Evolutionary conservation across 2,888 invertebrate genomes (phyloP), one percentile per base, ranked within the genome.

Genomic region (Campoplex nolae): DNA sequence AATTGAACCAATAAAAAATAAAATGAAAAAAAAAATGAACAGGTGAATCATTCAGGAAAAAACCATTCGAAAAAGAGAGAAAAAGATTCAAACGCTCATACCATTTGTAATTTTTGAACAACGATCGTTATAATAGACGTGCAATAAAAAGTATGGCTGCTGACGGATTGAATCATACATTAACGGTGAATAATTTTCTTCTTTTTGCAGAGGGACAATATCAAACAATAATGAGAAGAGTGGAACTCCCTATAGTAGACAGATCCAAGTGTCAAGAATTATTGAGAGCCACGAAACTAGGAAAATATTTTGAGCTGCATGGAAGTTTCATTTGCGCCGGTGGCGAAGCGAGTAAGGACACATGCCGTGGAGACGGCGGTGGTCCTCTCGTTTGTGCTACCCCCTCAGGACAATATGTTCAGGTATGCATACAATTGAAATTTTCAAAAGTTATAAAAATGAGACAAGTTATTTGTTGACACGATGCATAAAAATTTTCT

Each of bases 291-390:
- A 97, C 98, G 0, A 95, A 97, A 0, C 95, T 98, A 1, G 97
- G 97, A 0, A 95, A 95, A 0, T 94, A 95, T 91, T 98, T 97
- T 93, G 93, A 95, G 75, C 95, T 98, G 23, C 96, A 97, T 90
- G 93, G 95, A 0, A 96, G 96, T 18, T 97, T 97, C 92, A 96
- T 97, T 88, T 98, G 98, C 91, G 98, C 98, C 0, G 97, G 97
- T 0, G 97, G 97, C 0, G 97, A 97, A 91, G 91, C 94, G 0
- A 96, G 96, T 32, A 96, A 95, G 87, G 97, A 97, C 90, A 97
- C 97, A 0, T 97, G 98, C 93, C 96, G 96, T 86, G 94, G 95
- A 80, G 93, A 93, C 32, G 93, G 93, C 3, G 93, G 94, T 8
- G 94, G 93, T 23, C 93, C 94, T 62, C 85, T 94, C 16, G 89